Conservation (phyloP, 2,113 vertebrate genomes). For the Chrysochloris asiatica region DNA sequence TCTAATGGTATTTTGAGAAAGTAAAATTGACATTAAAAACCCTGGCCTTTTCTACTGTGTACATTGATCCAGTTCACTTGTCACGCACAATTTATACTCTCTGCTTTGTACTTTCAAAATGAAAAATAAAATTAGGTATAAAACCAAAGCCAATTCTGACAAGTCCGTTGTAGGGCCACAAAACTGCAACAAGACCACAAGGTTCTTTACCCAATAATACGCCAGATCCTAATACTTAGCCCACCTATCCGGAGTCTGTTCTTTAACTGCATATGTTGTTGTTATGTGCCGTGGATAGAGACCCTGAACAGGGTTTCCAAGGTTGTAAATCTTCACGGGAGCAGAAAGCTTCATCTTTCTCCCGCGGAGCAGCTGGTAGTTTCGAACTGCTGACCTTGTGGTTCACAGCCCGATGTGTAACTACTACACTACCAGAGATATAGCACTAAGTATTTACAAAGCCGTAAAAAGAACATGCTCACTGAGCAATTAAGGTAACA, state of each 20-base stretch:
- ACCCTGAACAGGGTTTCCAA: too few species aligned
- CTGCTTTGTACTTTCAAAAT: not conserved
- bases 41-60: not conserved
- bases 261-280: not conserved
- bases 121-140: not conserved
- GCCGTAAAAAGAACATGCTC: conserved; percentile 2
- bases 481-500: not conserved
- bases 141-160: conserved; percentile 3
- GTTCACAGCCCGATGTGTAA: too few species aligned
- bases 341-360: too few species aligned
- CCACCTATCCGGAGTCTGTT: not conserved
- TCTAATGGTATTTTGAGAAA: conserved; percentile 11
- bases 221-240: not conserved
- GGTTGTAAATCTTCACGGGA: too few species aligned
- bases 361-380: too few species aligned
- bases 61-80: not conserved
- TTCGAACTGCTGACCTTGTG: too few species aligned
- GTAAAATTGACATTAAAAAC: conserved; percentile 27
- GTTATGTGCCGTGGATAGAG: too few species aligned
- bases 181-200: not conserved
- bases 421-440: too few species aligned
- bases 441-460: not conserved
- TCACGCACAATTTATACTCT: not conserved
- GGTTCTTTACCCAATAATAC: not conserved
- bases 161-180: not conserved